Percentiles rank a stretch among this genome's conserved stretches.
phyloP scores from a whole-genome alignment of 1,140 invertebrate genomes.

The Drosophila repleta region DNA sequence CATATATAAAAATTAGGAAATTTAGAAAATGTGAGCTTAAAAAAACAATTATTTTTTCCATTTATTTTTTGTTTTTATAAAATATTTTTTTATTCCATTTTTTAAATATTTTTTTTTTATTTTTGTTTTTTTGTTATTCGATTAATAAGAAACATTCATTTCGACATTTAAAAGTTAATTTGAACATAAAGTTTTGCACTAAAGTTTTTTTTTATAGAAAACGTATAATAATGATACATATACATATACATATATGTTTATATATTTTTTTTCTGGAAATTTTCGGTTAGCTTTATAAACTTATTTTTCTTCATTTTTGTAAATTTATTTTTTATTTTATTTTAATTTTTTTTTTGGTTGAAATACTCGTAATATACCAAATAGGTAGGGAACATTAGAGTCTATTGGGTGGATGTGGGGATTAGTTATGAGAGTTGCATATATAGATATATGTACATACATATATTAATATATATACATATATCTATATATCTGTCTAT shows the following conservation, averaged over 20 bases:
- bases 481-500: conserved; percentile 47
- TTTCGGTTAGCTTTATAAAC: conserved; percentile 23
- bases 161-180: conserved; percentile 79
- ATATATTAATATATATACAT: conserved; percentile 24
- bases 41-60: conserved; percentile 15
- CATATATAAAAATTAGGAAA: too few relatives aligned
- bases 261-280: conserved; percentile 25
- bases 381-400: conserved; percentile 36
- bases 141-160: conserved; percentile 80
- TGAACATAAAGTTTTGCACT: conserved; percentile 80
- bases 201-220: conserved; percentile 41
- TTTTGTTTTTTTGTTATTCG: conserved; percentile 47
- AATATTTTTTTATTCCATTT: conserved; percentile 66
- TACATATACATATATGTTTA: conserved; percentile 15
- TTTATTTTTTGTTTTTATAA: conserved; percentile 73
- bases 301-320: conserved; percentile 3
- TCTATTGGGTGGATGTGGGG: conserved; percentile 24
- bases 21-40: too few relatives aligned
- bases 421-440: conserved; percentile 13
- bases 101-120: conserved; percentile 33
- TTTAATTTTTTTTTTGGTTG: conserved; percentile 1
- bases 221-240: conserved; percentile 21
- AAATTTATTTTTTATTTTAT: background rate
- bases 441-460: conserved; percentile 65
- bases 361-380: conserved; percentile 39